phyloP scores from a whole-genome alignment of 2,888 invertebrate genomes.

The Ceramica pisi region DNA sequence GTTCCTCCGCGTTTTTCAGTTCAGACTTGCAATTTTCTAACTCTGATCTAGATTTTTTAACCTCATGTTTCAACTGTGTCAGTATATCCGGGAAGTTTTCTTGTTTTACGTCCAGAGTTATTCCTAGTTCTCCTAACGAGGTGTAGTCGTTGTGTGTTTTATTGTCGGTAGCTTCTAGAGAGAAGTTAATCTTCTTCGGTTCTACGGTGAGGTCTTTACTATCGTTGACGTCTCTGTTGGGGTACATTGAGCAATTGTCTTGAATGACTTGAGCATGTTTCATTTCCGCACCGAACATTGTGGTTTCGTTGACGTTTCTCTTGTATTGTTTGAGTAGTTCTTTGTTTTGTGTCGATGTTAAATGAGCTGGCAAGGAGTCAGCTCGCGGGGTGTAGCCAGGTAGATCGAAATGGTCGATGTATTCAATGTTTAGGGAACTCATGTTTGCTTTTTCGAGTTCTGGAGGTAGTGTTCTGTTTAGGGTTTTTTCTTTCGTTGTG shows the following conservation, averaged over 20 bases:
- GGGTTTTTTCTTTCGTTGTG: conserved; percentile 70
- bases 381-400: conserved; percentile 81
- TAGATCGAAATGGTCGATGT: conserved; percentile 78
- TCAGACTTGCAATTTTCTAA: conserved; percentile 90
- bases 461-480: conserved; percentile 82
- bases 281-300: conserved; percentile 81
- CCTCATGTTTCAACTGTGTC: conserved; percentile 87
- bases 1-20: conserved; percentile 89
- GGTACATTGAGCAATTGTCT: conserved; percentile 88
- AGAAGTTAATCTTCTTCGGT: conserved; percentile 88
- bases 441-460: conserved; percentile 80
- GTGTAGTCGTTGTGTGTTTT: conserved; percentile 84
- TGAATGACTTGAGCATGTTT: conserved; percentile 81
- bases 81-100: conserved; percentile 87
- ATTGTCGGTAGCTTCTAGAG: conserved; percentile 82
- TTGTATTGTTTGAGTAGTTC: conserved; percentile 79
- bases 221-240: conserved; percentile 84
- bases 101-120: conserved; percentile 85
- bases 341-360: conserved; percentile 85
- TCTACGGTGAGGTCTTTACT: conserved; percentile 83
- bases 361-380: conserved; percentile 83
- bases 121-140: conserved; percentile 89
- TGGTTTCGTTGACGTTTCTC: conserved; percentile 87
- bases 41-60: conserved; percentile 90
- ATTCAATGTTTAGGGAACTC: conserved; percentile 84